These are phyloP conservation scores for Neolamprologus sp. DNA, from an alignment of 2,113 vertebrate species.

Conservation along the genomic window DNA sequence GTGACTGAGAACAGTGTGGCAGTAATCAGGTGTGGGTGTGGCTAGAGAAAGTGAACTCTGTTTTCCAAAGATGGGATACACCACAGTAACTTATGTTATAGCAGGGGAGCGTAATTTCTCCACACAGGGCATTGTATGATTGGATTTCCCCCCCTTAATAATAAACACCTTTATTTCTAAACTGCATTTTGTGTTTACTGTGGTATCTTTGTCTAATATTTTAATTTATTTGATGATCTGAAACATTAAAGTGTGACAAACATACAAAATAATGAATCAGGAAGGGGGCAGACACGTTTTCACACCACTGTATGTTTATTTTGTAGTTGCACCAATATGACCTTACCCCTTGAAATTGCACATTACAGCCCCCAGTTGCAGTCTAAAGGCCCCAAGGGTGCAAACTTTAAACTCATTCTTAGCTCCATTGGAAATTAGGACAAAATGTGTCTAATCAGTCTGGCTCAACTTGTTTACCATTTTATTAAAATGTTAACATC, in stretches of 20 bases:
- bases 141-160: neutral
- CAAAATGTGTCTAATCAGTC: neutral
- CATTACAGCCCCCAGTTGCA: neutral
- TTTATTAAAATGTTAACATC: rapidly evolving
- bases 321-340: neutral
- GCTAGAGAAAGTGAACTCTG: neutral
- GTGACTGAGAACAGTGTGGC: too few relatives aligned
- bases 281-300: neutral
- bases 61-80: neutral
- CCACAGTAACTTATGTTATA: neutral
- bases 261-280: neutral
- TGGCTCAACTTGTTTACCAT: neutral
- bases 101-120: neutral
- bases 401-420: neutral
- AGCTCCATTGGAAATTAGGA: neutral
- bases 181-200: rapidly evolving
- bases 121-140: neutral
- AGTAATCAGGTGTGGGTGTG: neutral
- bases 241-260: neutral
- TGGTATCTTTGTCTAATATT: neutral
- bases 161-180: neutral
- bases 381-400: too few relatives aligned
- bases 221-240: neutral
- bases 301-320: neutral
- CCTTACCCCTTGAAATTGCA: neutral